phyloP scores from a whole-genome alignment of 1,140 invertebrate genomes.

The Andricus grossulariae region DNA sequence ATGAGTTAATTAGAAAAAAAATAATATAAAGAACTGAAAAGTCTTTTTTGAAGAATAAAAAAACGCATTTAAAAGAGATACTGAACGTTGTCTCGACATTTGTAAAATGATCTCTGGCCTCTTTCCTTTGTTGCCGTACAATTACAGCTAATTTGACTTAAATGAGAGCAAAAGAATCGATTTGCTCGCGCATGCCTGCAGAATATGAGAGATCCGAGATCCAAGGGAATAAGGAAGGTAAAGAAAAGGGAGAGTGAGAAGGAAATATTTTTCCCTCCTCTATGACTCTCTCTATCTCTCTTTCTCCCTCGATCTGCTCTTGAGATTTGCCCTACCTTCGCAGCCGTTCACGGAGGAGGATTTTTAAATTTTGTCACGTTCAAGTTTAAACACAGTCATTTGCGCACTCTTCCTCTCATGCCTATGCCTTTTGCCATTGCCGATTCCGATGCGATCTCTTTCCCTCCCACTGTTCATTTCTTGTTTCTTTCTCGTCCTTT shows the following conservation, averaged over 20 bases:
- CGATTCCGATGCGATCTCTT: slow-evolving; percentile 53
- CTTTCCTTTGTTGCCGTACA: slow-evolving; percentile 52
- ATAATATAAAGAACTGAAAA: too few relatives aligned
- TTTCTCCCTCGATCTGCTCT: slow-evolving; percentile 27
- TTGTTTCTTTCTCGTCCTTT: slow-evolving; percentile 40
- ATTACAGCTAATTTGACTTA: slow-evolving; percentile 64
- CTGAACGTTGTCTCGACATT: slow-evolving; percentile 34
- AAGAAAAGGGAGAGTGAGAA: slow-evolving; percentile 37
- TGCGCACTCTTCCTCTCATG: slow-evolving; percentile 65
- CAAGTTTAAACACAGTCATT: slow-evolving; percentile 76
- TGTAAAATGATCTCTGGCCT: slow-evolving; percentile 40
- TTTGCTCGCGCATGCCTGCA: slow-evolving; percentile 52
- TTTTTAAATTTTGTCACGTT: slow-evolving; percentile 77
- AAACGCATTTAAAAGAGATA: too few relatives aligned
- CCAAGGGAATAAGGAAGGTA: slow-evolving; percentile 30
- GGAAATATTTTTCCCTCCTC: background rate
- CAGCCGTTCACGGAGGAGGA: slow-evolving; percentile 51
- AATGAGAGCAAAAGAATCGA: slow-evolving; percentile 62
- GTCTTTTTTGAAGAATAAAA: too few relatives aligned
- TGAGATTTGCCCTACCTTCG: slow-evolving; percentile 41
- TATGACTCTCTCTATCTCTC: background rate
- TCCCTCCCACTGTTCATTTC: slow-evolving; percentile 31
- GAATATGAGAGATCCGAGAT: slow-evolving; percentile 34
- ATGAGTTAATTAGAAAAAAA: too few relatives aligned
- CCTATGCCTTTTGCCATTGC: slow-evolving; percentile 65